Evolutionary conservation across 2,113 vertebrate genomes (phyloP), one percentile per base, ranked within the genome.

Genomic region (Urocitellus parryii): DNA sequence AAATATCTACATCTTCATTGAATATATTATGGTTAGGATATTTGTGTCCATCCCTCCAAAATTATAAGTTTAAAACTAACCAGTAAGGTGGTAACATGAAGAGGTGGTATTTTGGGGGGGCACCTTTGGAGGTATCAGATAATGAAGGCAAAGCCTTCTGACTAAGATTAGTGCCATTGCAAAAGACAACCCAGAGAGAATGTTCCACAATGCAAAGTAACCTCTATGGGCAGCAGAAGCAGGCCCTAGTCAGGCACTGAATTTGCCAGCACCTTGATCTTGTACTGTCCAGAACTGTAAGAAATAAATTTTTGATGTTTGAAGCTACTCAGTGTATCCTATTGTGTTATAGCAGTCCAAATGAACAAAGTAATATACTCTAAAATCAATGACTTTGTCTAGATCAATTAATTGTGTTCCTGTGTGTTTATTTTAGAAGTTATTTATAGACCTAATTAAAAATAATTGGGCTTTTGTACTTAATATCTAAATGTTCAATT

Each of bases 341-440:
- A 7, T 48, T 88, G 58, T 51, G 32, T 45, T 48, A 72, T 4
- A 6, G 20, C 5, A 51, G 11, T 45, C 2, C 27, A 34, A 61
- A 48, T 22, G 37, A 56, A 61, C 2, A 18, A 90, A 87, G 8
- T 85, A 76, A 48, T 5, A 72, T 42, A 73, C 25, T 84, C 90
- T 88, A 82, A 96, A 78, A 84, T 76, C 67, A 84, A 42, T 79
- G 5, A 0, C 2, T 76, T 94, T 88, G 27, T 83, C 56, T 58
- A 89, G 17, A 67, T 82, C 4, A 37, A 10, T 58, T 56, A 82
- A 63, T 39, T 94, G 6, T 72, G 2, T 85, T 77, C 42, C n/a
- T 53, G 1, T 4, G 0, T 79, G 3, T 67, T 74, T 90, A 45
- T 81, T 53, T 92, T 94, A 84, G 53, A 18, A 10, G 11, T 72